These are phyloP conservation scores for Xenops minutus DNA, from an alignment of 2,797 vertebrate genomes.

Conservation along the genomic window DNA sequence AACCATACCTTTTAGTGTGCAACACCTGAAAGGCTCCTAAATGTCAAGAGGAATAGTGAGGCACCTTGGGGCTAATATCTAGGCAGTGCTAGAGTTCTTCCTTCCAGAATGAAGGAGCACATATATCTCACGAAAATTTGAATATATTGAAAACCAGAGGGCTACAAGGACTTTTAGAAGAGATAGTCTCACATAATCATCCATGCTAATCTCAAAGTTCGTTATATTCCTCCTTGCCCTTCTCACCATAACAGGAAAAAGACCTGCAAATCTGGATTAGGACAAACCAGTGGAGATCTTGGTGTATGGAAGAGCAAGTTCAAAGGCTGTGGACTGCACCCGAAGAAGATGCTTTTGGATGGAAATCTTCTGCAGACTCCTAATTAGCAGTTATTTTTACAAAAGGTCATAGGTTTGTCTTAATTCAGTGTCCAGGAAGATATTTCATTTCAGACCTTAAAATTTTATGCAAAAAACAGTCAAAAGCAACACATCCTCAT, in stretches of 20 bases:
- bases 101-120: neutral
- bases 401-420: neutral
- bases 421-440: neutral
- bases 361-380: neutral
- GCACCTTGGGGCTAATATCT: neutral
- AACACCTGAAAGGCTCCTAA: neutral
- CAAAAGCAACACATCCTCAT: neutral
- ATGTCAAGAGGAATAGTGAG: neutral
- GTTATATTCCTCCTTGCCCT: accelerated
- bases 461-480: neutral
- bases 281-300: neutral
- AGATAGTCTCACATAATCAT: neutral
- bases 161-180: neutral
- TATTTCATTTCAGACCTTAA: neutral
- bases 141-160: neutral
- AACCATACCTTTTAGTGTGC: neutral
- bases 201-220: neutral
- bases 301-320: neutral
- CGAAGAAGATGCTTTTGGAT: neutral
- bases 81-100: neutral
- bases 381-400: neutral
- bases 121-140: neutral
- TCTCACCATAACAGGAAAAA: neutral
- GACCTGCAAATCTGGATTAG: neutral
- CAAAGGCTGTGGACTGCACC: neutral